Conservation (phyloP, 2,797 vertebrate species). For the Girardinus metallicus region DNA sequence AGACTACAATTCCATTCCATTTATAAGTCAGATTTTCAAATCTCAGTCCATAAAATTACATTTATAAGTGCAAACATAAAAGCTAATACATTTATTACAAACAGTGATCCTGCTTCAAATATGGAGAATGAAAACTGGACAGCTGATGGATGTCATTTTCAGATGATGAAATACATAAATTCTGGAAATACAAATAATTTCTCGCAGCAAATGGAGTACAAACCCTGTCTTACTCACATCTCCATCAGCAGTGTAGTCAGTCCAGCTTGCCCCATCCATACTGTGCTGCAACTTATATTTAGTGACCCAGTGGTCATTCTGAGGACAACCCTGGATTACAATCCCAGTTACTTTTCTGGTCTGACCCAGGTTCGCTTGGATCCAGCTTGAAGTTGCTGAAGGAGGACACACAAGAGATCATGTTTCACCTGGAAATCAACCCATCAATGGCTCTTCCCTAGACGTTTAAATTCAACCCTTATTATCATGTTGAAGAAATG, state of each 20-base stretch:
- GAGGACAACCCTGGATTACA: conserved; percentile 81
- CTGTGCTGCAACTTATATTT: conserved; percentile 81
- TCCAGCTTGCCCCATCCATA: conserved; percentile 69
- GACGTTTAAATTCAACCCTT: neutral
- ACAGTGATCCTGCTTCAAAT: neutral
- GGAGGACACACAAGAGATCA: neutral
- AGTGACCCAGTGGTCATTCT: conserved; percentile 79
- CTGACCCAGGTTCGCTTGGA: conserved; percentile 76
- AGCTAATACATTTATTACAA: neutral
- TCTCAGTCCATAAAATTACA: neutral
- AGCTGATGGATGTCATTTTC: neutral
- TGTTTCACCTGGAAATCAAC: neutral
- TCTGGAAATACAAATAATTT: neutral
- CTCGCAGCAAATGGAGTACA: neutral
- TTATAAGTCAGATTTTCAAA: neutral
- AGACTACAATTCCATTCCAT: neutral
- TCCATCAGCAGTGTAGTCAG: conserved; percentile 72
- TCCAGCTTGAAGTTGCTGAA: conserved; percentile 79
- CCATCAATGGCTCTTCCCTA: neutral
- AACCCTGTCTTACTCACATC: conserved; percentile 54
- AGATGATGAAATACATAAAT: neutral
- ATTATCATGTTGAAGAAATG: neutral
- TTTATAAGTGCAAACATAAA: neutral
- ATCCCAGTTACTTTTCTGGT: conserved; percentile 81
- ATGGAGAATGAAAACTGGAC: neutral